Percentiles rank a stretch among this genome's conserved stretches.
Conservation (phyloP, 2,113 vertebrate species). For the Triplophysa siluroides region DNA sequence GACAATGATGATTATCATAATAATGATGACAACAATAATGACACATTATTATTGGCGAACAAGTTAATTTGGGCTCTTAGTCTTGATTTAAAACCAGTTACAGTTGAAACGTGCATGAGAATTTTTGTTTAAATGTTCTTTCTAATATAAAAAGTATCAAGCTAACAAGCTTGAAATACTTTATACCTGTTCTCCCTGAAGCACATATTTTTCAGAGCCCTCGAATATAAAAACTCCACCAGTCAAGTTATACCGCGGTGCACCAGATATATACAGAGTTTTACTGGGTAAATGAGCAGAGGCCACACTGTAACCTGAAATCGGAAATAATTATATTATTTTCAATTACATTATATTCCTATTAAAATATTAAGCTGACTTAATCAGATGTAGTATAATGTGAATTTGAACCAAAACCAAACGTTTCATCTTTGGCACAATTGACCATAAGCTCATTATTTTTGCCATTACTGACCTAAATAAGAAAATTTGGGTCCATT, state of each 20-base stretch:
- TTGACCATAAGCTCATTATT: no score
- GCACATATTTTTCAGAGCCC: conserved; percentile 45
- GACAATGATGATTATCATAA: neutral
- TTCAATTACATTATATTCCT: no score
- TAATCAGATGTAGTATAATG: no score
- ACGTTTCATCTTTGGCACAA: no score
- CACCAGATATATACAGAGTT: conserved; percentile 69
- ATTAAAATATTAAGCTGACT: no score
- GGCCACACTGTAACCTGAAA: conserved; percentile 73
- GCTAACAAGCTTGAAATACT: neutral
- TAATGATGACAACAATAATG: no score
- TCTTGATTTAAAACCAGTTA: no score
- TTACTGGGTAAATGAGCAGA: conserved; percentile 45
- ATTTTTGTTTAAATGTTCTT: no score
- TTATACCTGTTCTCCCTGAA: conserved; percentile 77
- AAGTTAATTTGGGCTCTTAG: no score
- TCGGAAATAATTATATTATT: neutral
- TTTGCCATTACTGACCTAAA: conserved; percentile 55
- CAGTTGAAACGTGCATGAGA: no score
- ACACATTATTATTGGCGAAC: no score
- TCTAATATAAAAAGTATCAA: neutral
- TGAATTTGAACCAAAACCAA: no score
- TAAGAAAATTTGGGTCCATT: conserved; percentile 59
- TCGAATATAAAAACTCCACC: conserved; percentile 74
- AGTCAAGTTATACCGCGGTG: conserved; percentile 67